Conservation (phyloP, 1,140 invertebrate species). For the Atopsyche davidsoni region DNA sequence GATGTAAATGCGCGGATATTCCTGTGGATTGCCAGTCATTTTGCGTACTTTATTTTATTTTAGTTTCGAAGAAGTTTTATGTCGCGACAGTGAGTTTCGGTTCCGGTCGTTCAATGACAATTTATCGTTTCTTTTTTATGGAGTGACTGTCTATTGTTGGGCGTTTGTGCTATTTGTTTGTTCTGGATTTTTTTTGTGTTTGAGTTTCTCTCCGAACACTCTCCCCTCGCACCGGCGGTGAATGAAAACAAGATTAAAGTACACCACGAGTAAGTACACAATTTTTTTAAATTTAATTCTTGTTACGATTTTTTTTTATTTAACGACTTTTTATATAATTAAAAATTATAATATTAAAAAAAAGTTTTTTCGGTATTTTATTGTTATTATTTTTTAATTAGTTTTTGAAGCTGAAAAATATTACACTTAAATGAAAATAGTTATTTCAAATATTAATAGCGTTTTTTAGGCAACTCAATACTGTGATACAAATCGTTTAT, state of each 20-base stretch:
- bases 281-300: background rate
- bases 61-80: background rate
- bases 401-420: background rate
- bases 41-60: too few species aligned
- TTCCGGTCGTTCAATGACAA: too few species aligned
- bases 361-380: background rate
- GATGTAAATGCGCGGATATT: background rate
- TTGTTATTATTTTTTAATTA: background rate
- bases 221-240: too few species aligned
- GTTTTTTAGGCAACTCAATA: too few species aligned
- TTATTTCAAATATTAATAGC: background rate
- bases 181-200: too few species aligned
- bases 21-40: too few species aligned
- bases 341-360: background rate
- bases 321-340: background rate
- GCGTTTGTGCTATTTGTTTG: too few species aligned
- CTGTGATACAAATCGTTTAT: too few species aligned
- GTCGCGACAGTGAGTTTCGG: slow-evolving; percentile 7
- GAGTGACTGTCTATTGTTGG: too few species aligned
- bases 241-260: too few species aligned
- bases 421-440: background rate
- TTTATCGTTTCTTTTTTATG: too few species aligned
- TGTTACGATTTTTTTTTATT: background rate
- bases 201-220: too few species aligned
- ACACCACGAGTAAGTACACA: background rate